Base-by-base conservation (phyloP, 2,113 vertebrate species). In the Pterophyllum scalare region DNA sequence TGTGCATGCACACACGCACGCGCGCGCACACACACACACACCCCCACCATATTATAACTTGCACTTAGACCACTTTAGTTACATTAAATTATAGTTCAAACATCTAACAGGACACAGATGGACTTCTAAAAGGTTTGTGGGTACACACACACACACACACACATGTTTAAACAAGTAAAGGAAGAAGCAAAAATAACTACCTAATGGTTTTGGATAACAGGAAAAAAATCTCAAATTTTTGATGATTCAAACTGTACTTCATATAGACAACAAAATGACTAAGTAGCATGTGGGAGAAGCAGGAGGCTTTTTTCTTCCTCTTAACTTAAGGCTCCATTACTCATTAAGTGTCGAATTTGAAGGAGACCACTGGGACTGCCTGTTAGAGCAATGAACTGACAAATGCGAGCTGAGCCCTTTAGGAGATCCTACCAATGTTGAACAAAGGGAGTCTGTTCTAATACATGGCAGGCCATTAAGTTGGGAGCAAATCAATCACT, bases 401-500 rank as follows among this genome's bases (percentile, higher is more conserved):
- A 80, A 65, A 82, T 49, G 22, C 60, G 59, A 80, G 74, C 56
- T 15, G 62, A 61, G 65, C 67, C 86, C 88, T 78, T 10, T 17
- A 86, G 85, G 83, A 88, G 76, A 89, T 91, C 82, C 87, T 88
- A 83, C 89, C 87, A 79, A 56, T 72, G 85, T 46, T 82, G 84
- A 88, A 91, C 85, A 85, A 87, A 49, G 64, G 28, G 74, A 79
- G 65, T 8, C 24, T 9, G 4, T 56, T 59, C 56, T 82, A 83
- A 90, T 80, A 61, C 81, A 84, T 3, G 12, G 59, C 49, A 77
- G 79, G 70, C 75, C 78, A 88, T 89, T 83, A 89, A 81, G 64
- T 67, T 57, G 20, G 81, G 19, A 79, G 65, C 1, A 82, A 93
- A 92, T 91, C 89, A 92, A 79, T 91, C 88, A 85, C 59, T 81